Evolutionary conservation across 2,888 invertebrate species (phyloP), one percentile per base, ranked within the genome.

Genomic region (Myathropa florea): DNA sequence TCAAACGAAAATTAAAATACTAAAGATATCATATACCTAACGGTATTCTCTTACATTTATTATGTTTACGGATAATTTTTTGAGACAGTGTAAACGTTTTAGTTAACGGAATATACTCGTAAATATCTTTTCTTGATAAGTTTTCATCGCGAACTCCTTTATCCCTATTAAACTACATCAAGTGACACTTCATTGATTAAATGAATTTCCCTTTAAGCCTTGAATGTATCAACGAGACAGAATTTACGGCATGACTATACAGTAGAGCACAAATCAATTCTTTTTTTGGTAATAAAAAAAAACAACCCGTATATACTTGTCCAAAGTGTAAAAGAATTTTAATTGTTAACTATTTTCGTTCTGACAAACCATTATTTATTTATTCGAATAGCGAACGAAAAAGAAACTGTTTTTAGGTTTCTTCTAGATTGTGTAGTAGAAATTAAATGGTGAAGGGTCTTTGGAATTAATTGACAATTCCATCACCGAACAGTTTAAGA

Each of bases 361-460:
- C 26, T 39, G 26, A 78, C 55, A 78, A n/a, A 78, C 36, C 39
- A n/a, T 60, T 75, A 71, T 84, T 84, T 65, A 72, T 61, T 78
- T n/a, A 28, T 75, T 84, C 80, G 83, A 65, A 55, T 55, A 80
- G 80, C 80, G 83, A 75, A 72, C 18, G 23, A 28, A 60, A 60
- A 23, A 61, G 24, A n/a, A 23, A 53, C 28, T 18, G 18, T 46
- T 18, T 7, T 18, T 46, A 46, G 61, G 60, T 28, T 57, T 68
- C 72, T 36, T 30, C 23, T 78, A 77, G 60, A 39, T 64, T 46
- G 46, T 46, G 46, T 46, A 26, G 59, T 61, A 67, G 26, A 55
- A 68, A 70, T 14, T 67, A 53, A 76, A 33, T 63, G 77, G 68
- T 70, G 77, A 55, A 63, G 68, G 77, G 14, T 63, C 26, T 53